These are phyloP conservation scores for Epicampocera succincta DNA, from an alignment of 2,888 invertebrate species.

Conservation along the genomic window DNA sequence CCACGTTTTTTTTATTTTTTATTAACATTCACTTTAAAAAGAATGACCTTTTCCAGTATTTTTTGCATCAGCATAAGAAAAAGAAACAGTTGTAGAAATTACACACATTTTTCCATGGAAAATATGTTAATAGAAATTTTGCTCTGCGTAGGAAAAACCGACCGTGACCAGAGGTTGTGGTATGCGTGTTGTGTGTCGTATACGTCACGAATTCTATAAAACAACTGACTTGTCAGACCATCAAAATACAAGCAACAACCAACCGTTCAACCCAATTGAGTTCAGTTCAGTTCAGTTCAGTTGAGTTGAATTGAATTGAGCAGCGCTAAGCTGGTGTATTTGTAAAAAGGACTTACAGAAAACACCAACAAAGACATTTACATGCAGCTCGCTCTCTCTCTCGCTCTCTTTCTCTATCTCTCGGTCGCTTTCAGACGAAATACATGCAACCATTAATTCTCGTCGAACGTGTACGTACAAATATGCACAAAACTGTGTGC, in stretches of 20 bases:
- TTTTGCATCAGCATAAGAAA: not conserved
- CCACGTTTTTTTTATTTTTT: too few relatives aligned
- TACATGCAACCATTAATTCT: constrained; percentile 24
- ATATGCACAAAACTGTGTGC: not conserved
- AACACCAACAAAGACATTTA: constrained; percentile 7
- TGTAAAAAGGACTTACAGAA: constrained; percentile 34
- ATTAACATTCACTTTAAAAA: too few relatives aligned
- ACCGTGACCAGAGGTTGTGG: constrained; percentile 11
- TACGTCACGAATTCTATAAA: constrained; percentile 63
- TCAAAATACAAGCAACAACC: constrained; percentile 61
- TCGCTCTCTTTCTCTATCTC: too few relatives aligned
- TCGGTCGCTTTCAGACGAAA: not conserved
- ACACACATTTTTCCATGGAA: constrained; percentile 16
- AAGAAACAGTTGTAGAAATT: not conserved
- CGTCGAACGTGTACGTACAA: not conserved
- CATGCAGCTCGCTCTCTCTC: not conserved
- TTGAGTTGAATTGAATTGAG: constrained; percentile 40
- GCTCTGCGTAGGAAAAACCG: constrained; percentile 47
- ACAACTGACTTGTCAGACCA: constrained; percentile 66
- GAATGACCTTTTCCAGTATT: not conserved
- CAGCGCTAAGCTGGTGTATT: constrained; percentile 26
- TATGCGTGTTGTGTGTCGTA: constrained; percentile 54
- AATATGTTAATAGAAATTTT: constrained; percentile 13
- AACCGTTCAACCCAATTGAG: constrained; percentile 60
- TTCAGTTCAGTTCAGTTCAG: constrained; percentile 37